Conservation (phyloP, 2,888 invertebrate species). For the Nemurella pictetii region DNA sequence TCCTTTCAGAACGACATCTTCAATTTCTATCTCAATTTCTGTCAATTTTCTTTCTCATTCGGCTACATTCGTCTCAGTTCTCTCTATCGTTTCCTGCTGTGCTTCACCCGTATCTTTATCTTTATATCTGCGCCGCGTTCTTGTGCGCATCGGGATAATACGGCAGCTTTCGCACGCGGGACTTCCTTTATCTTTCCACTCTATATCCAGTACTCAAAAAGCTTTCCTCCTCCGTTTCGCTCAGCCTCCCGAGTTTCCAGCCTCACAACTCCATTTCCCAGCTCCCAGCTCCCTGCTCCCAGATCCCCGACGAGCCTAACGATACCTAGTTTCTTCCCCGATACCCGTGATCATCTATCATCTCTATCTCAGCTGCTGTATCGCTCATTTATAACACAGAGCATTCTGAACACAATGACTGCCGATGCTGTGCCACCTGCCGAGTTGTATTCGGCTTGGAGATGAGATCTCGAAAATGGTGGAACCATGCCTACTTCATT, state of each 20-base stretch:
- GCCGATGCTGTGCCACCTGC: background rate
- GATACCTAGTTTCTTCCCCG: slow-evolving; percentile 14
- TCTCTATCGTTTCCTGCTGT: background rate
- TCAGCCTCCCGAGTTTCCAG: background rate
- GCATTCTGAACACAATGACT: slow-evolving; percentile 5
- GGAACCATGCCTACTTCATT: too few relatives aligned
- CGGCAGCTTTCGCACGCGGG: background rate
- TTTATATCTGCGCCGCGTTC: background rate
- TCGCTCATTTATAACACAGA: background rate
- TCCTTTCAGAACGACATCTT: background rate
- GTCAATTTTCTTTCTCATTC: background rate
- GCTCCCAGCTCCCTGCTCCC: too few relatives aligned
- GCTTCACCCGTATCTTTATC: background rate
- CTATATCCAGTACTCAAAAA: background rate
- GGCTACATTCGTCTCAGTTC: background rate
- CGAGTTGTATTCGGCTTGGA: background rate
- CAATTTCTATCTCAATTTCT: background rate
- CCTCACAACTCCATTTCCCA: background rate
- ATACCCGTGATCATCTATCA: slow-evolving; percentile 23
- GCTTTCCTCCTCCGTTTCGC: background rate
- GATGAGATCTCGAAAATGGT: background rate
- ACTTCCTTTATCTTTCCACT: background rate
- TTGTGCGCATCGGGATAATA: background rate
- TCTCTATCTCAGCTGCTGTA: background rate
- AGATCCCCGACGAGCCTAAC: background rate